Percentiles rank a stretch among this genome's conserved stretches.
phyloP scores from a whole-genome alignment of 2,888 invertebrate genomes.

The Phaedon cochleariae region DNA sequence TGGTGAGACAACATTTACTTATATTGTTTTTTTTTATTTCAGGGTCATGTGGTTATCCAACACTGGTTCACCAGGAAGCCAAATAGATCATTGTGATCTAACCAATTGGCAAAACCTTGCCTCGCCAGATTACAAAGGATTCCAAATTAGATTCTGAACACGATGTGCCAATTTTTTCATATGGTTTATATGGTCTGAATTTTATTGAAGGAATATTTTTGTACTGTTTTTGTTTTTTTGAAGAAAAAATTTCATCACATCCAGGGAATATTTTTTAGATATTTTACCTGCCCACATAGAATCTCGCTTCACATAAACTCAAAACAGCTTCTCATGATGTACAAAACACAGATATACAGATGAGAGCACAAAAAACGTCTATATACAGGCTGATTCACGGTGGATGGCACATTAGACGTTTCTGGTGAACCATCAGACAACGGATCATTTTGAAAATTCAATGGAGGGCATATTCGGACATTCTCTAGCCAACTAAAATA shows the following conservation, averaged over 20 bases:
- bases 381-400: no score
- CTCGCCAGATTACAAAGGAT: slow-evolving; percentile 74
- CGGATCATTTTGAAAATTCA: no score
- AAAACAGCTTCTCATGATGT: no score
- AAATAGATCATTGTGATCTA: slow-evolving; percentile 84
- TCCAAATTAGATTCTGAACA: slow-evolving; percentile 80
- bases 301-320: no score
- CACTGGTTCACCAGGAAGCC: slow-evolving; percentile 84
- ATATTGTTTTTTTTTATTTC: slow-evolving; percentile 45
- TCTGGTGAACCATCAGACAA: no score
- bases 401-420: no score
- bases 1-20: not conserved
- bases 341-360: no score
- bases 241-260: not conserved
- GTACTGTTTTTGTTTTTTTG: not conserved
- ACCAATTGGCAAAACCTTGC: slow-evolving; percentile 82
- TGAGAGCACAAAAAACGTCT: no score
- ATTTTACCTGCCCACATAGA: no score
- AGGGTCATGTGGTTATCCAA: slow-evolving; percentile 86
- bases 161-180: not conserved
- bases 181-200: not conserved
- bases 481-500: no score
- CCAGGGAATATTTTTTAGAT: no score
- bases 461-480: no score
- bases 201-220: not conserved